phyloP scores from a whole-genome alignment of 1,140 invertebrate species.

The Nephila pilipes region DNA sequence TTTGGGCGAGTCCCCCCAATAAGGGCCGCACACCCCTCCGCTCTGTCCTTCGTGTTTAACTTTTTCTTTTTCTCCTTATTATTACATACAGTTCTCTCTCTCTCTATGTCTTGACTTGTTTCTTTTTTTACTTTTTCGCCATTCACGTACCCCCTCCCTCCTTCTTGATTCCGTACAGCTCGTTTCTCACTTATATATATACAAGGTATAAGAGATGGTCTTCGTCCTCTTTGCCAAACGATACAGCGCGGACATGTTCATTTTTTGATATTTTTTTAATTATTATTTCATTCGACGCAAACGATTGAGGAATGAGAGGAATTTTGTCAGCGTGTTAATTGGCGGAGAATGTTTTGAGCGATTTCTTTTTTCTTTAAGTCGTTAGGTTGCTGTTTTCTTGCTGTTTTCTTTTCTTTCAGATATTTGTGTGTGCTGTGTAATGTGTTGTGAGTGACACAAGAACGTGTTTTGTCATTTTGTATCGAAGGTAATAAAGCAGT shows the following conservation, averaged over 20 bases:
- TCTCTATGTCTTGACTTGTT: not conserved
- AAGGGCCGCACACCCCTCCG: conserved; percentile 32
- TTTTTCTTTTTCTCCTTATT: not conserved
- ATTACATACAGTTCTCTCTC: not conserved
- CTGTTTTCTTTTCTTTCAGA: no score
- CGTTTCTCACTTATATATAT: conserved; percentile 4
- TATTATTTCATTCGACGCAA: not conserved
- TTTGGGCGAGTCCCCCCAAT: conserved; percentile 67
- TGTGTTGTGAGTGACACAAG: no score
- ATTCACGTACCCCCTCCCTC: no score
- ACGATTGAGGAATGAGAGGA: not conserved
- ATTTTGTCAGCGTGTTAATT: conserved; percentile 15
- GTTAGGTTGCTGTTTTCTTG: not conserved
- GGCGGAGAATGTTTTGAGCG: not conserved
- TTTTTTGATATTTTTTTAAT: not conserved
- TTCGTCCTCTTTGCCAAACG: not conserved
- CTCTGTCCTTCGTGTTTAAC: not conserved
- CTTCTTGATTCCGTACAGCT: conserved; percentile 13
- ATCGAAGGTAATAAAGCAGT: no score
- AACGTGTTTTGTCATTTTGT: no score
- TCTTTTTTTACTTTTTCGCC: not conserved
- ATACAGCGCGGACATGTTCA: not conserved
- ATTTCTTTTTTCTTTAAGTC: not conserved
- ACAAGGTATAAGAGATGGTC: not conserved
- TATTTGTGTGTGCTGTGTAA: no score